A percentile compares a stretch with the other conserved stretches of the same genome.
These are phyloP conservation scores for Latrodectus geometricus DNA, from an alignment of 1,140 invertebrate genomes.

Conservation along the genomic window DNA sequence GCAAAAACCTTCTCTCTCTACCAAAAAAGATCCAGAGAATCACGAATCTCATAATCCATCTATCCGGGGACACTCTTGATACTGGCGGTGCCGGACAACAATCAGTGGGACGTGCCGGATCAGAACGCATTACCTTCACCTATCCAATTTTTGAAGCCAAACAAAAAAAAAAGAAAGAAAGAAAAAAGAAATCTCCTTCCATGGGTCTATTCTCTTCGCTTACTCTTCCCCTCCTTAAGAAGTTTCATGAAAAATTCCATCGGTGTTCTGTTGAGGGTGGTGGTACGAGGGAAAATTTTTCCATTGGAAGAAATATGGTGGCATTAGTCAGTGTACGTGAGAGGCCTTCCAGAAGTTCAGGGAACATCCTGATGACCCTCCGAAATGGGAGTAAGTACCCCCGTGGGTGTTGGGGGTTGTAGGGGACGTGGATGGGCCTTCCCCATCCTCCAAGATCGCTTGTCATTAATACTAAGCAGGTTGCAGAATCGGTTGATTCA, in stretches of 20 bases:
- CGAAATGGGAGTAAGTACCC: conserved; percentile 3
- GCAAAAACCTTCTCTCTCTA: too few species aligned
- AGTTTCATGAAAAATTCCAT: conserved; percentile 2
- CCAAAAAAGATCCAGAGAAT: not conserved
- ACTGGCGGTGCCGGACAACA: not conserved
- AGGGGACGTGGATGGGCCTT: not conserved
- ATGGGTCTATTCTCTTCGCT: not conserved
- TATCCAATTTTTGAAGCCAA: not conserved
- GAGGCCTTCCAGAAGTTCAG: not conserved
- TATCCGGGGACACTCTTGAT: not conserved
- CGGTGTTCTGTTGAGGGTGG: not conserved
- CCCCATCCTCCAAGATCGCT: not conserved
- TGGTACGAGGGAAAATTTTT: not conserved
- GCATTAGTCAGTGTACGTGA: not conserved
- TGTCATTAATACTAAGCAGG: conserved; percentile 22
- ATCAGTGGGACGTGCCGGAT: not conserved
- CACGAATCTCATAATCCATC: not conserved
- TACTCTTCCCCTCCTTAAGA: not conserved
- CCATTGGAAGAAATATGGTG: not conserved
- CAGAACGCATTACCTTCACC: not conserved
- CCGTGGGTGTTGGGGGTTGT: not conserved
- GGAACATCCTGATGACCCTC: not conserved
- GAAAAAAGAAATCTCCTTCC: too few species aligned
- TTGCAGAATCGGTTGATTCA: not conserved
- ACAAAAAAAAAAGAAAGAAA: not conserved